Percentiles rank a stretch among this genome's conserved stretches.
phyloP scores from a whole-genome alignment of 2,888 invertebrate genomes.

The Chelonus formosanus region DNA sequence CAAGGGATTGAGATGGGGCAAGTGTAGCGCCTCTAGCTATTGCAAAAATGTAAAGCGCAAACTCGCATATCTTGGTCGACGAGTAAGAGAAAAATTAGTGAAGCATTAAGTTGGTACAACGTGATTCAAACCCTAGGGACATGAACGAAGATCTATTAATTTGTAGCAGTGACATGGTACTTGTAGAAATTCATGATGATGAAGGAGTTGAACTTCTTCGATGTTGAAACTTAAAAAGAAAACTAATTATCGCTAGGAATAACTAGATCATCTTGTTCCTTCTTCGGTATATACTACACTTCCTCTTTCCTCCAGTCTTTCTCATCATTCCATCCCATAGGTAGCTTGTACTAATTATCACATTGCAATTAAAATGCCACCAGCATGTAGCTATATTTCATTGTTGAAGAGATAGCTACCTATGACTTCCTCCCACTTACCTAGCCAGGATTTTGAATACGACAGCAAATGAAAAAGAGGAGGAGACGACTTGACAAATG shows the following conservation, averaged over 20 bases:
- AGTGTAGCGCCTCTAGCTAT: constrained; percentile 20
- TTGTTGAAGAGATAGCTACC: background rate
- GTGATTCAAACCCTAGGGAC: background rate
- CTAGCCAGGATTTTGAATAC: constrained; percentile 15
- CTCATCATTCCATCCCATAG: constrained; percentile 1
- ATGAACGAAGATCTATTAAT: constrained; percentile 7
- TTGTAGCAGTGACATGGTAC: constrained; percentile 3
- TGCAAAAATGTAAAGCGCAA: constrained; percentile 15
- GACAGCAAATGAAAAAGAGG: constrained; percentile 20
- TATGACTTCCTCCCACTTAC: background rate
- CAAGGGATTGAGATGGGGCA: constrained; percentile 25
- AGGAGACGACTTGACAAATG: constrained; percentile 17
- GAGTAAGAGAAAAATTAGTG: background rate
- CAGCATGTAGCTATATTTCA: constrained; percentile 8
- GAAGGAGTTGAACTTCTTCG: background rate
- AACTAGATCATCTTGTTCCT: constrained; percentile 7
- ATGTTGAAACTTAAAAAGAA: background rate
- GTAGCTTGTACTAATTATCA: constrained; percentile 13
- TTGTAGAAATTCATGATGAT: background rate
- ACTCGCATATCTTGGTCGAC: background rate
- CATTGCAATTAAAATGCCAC: constrained; percentile 11
- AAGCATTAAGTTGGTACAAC: constrained; percentile 10
- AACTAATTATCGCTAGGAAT: constrained; percentile 6
- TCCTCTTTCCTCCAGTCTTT: background rate
- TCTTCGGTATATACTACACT: background rate